phyloP scores from a whole-genome alignment of 2,113 vertebrate species.

The Menura novaehollandiae region DNA sequence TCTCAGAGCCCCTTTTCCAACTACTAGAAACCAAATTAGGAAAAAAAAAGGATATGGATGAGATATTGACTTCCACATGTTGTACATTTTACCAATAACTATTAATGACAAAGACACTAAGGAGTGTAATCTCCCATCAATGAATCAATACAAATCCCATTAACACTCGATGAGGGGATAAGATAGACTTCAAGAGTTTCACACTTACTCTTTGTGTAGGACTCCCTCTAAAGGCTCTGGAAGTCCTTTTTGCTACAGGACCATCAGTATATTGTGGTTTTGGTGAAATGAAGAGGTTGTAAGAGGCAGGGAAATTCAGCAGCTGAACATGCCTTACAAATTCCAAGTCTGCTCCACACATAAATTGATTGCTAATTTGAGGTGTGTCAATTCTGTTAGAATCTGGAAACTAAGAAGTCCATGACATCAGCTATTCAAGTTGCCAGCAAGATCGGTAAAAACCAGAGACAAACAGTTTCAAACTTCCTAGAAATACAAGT shows the following conservation, averaged over 20 bases:
- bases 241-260: background rate
- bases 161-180: constrained; percentile 37
- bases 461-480: background rate
- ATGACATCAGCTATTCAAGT: background rate
- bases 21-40: background rate
- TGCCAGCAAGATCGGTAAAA: background rate
- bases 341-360: background rate
- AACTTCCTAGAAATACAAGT: background rate
- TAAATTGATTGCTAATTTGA: background rate
- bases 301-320: background rate
- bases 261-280: background rate
- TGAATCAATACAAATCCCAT: constrained; percentile 57
- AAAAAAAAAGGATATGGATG: background rate
- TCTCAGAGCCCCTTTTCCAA: constrained; percentile 10
- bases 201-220: background rate
- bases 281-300: background rate
- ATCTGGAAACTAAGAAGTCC: background rate
- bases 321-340: background rate
- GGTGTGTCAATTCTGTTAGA: background rate
- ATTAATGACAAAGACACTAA: constrained; percentile 52
- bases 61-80: constrained; percentile 28
- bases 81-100: constrained; percentile 18
- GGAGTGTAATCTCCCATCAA: constrained; percentile 45
- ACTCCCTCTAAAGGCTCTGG: constrained; percentile 25
- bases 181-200: constrained; percentile 17